phyloP scores from a whole-genome alignment of 1,140 invertebrate species.

The Onthophagus taurus region DNA sequence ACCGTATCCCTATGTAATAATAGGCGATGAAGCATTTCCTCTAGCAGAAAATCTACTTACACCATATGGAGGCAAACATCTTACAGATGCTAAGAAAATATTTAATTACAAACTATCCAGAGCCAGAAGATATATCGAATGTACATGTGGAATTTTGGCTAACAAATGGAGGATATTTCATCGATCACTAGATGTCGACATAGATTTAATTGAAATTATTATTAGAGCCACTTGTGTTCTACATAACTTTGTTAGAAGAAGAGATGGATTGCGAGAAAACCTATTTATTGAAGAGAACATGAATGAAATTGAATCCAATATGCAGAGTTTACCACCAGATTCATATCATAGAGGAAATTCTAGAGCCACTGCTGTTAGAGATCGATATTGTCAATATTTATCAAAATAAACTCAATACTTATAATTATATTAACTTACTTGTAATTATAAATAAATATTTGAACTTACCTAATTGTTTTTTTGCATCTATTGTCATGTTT shows the following conservation, averaged over 20 bases:
- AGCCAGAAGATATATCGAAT: conserved; percentile 35
- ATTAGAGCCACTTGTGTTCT: conserved; percentile 21
- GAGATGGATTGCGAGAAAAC: no score
- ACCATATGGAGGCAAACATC: conserved; percentile 38
- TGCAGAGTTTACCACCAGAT: no score
- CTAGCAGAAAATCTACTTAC: conserved; percentile 32
- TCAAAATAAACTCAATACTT: no score
- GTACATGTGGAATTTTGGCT: conserved; percentile 40
- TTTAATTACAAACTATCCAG: conserved; percentile 40
- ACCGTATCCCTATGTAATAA: conserved; percentile 18
- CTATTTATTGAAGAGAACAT: no score
- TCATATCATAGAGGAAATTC: no score
- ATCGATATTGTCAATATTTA: no score
- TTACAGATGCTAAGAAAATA: conserved; percentile 31
- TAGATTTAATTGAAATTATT: conserved; percentile 27
- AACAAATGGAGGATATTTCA: conserved; percentile 37
- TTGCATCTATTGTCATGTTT: no score
- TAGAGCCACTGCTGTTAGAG: no score
- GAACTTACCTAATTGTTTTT: no score
- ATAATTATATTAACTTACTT: no score
- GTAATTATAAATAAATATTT: no score
- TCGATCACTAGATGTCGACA: conserved; percentile 24
- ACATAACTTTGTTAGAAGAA: conserved; percentile 26
- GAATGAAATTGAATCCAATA: no score
- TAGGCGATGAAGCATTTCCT: conserved; percentile 42